Percentiles rank a stretch among this genome's conserved stretches.
Conservation (phyloP, 2,797 vertebrate species). For the Iguana delicatissima region DNA sequence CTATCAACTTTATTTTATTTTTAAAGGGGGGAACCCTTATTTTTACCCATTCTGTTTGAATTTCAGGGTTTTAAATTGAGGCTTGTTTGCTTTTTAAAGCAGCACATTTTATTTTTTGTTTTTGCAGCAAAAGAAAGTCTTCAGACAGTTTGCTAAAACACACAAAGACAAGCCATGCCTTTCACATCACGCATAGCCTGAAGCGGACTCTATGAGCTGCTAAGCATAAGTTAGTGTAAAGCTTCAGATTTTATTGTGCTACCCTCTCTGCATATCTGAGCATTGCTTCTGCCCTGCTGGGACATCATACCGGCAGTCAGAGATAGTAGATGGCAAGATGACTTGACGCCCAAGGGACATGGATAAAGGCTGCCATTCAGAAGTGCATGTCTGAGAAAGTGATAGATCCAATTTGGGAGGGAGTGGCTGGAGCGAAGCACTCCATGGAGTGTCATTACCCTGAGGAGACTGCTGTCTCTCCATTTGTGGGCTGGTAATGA, state of each 20-base stretch:
- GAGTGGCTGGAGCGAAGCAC: not conserved
- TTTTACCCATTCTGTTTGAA: not conserved
- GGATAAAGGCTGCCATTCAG: conserved; percentile 14
- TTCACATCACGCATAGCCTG: not conserved
- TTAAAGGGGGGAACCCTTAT: not conserved
- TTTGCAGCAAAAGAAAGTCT: not conserved
- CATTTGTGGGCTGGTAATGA: not conserved
- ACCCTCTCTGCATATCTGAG: not conserved
- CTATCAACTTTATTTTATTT: not conserved
- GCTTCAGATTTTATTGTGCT: conserved; percentile 3
- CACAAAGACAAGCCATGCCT: not conserved
- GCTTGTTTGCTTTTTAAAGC: not conserved
- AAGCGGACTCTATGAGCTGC: not conserved
- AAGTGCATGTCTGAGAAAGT: not conserved
- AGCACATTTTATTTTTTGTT: not conserved
- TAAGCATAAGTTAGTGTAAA: not conserved
- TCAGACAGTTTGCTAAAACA: not conserved
- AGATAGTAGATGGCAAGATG: conserved; percentile 30
- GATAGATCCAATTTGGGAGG: conserved; percentile 6
- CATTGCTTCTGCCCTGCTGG: not conserved
- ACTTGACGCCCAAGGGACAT: not conserved
- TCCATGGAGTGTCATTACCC: not conserved
- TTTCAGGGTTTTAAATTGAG: not conserved
- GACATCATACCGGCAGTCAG: conserved; percentile 14
- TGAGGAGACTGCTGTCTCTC: not conserved